Evolutionary conservation across 2,797 vertebrate species (phyloP), one percentile per base, ranked within the genome.

Genomic region (Spea hammondii): DNA sequence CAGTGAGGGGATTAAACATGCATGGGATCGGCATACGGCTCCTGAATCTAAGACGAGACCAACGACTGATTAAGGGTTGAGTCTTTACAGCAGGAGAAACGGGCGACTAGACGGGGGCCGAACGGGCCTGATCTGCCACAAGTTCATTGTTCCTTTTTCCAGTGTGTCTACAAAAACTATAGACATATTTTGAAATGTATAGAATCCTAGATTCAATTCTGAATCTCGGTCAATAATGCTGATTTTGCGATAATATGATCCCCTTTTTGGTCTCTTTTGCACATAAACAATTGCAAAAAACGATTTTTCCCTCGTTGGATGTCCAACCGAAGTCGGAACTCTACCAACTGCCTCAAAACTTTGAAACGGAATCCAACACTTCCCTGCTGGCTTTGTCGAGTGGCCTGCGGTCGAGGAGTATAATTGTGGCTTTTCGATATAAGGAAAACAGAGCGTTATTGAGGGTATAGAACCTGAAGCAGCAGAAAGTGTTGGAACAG

Each of bases 401-500:
- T 7, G 8, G 74, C 53, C 74, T 86, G 86, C 86, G 78, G 67
- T 84, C 67, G 65, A 14, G 80, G 65, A 17, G 53, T 86, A 32
- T 82, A 85, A 85, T 82, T 87, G 79, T 83, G 85, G 72, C 74
- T 85, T 87, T 62, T 46, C 65, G 54, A 57, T 64, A 14, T 5
- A 85, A 83, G 60, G 53, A 68, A 84, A 85, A 73, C 12, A 83
- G 53, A 75, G 14, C 17, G 69, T 65, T 49, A 86, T 3, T 2
- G 11, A 79, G 65, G 3, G 12, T 55, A 55, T 45, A 65, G 70
- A 57, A 5, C 10, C 13, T 11, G 11, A 44, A 14, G 10, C 13
- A 51, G 70, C 79, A 83, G 65, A 72, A 84, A 85, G 59, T 4
- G 13, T 10, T 85, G 65, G 12, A 62, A 72, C 79, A 67, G 78